Evolutionary conservation across 2,888 invertebrate genomes (phyloP).

Genomic region (Pelosia muscerda): DNA sequence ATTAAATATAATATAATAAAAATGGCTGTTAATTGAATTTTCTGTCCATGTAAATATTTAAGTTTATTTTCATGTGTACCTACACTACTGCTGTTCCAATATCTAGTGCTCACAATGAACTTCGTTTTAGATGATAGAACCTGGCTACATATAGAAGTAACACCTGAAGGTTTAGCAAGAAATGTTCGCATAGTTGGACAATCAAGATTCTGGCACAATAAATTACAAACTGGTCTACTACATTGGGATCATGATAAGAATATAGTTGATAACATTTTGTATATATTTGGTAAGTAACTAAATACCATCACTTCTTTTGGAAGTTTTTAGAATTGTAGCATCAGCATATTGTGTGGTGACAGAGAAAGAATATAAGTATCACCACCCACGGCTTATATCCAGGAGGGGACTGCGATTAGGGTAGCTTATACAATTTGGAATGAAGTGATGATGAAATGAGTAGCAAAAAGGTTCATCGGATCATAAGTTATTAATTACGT

Average conservation of each 20-base stretch:
- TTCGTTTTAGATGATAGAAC: conserved; percentile 68
- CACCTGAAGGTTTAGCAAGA: conserved; percentile 68
- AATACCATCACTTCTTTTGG: background rate
- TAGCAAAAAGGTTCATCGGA: no score
- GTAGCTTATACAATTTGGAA: no score
- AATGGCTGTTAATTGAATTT: no score
- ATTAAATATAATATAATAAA: no score
- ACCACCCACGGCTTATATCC: no score
- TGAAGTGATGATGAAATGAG: no score
- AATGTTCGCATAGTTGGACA: conserved; percentile 77
- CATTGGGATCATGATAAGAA: conserved; percentile 79
- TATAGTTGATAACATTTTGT: conserved; percentile 74
- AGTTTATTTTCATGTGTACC: no score
- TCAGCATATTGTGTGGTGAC: no score
- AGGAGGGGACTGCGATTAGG: no score
- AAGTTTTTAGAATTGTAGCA: background rate
- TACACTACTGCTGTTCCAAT: background rate
- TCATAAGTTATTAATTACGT: no score
- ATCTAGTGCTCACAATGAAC: background rate
- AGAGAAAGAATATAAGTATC: no score
- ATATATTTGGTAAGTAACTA: conserved; percentile 69
- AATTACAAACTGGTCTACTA: conserved; percentile 68
- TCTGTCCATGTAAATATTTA: no score
- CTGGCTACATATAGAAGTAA: conserved; percentile 79
- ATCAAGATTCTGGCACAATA: conserved; percentile 68